phyloP scores from a whole-genome alignment of 2,888 invertebrate species.

The Apocheima hispidaria region DNA sequence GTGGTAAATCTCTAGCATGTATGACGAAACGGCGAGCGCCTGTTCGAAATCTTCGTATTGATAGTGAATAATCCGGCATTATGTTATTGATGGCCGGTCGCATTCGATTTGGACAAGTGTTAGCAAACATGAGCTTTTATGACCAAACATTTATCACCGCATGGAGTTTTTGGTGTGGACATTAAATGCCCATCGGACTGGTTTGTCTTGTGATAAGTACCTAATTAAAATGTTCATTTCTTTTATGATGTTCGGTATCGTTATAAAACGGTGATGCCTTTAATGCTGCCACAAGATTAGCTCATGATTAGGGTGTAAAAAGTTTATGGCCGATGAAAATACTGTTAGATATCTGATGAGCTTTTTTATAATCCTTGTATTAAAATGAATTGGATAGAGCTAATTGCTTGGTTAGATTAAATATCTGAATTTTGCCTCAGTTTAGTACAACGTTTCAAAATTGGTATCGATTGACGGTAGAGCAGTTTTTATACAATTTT shows the following conservation, averaged over 20 bases:
- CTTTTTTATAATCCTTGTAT: slow-evolving; percentile 35
- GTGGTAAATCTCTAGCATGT: too few relatives aligned
- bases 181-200: slow-evolving; percentile 41
- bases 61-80: slow-evolving; percentile 15
- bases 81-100: slow-evolving; percentile 26
- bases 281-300: slow-evolving; percentile 41
- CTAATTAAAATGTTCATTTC: slow-evolving; percentile 46
- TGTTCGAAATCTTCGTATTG: too few relatives aligned
- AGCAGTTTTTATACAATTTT: background rate
- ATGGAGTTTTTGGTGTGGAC: slow-evolving; percentile 36
- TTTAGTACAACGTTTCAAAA: background rate
- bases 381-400: slow-evolving; percentile 23
- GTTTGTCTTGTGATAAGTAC: slow-evolving; percentile 43
- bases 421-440: background rate
- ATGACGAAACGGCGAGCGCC: too few relatives aligned
- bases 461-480: background rate
- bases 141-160: slow-evolving; percentile 48
- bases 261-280: slow-evolving; percentile 42
- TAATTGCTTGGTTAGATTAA: slow-evolving; percentile 17
- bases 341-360: slow-evolving; percentile 34
- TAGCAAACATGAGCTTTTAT: slow-evolving; percentile 53
- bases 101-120: slow-evolving; percentile 44
- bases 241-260: slow-evolving; percentile 41
- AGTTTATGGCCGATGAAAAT: slow-evolving; percentile 38
- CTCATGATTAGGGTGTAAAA: slow-evolving; percentile 42